Conservation (phyloP, 2,113 vertebrate species). For the Brachyhypopomus gauderio region DNA sequence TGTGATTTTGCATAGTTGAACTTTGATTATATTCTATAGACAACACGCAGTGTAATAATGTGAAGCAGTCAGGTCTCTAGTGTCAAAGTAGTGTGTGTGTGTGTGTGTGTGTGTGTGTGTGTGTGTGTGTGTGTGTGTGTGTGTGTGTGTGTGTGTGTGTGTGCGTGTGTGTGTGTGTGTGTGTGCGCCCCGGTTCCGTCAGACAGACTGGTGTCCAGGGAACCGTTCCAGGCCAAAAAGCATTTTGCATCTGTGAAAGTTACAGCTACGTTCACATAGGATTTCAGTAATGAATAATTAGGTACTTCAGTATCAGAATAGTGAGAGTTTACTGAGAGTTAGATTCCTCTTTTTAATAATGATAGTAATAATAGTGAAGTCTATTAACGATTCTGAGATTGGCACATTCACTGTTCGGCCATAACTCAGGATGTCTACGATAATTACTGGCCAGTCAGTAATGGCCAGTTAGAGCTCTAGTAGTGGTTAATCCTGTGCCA, state of each 20-base stretch:
- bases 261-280: neutral
- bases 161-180: no score
- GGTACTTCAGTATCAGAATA: neutral
- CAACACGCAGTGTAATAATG: neutral
- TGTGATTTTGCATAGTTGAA: constrained; percentile 14
- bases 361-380: no score
- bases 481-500: no score
- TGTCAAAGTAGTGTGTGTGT: constrained; percentile 1
- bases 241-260: neutral
- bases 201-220: no score
- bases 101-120: constrained; percentile 1
- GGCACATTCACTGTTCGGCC: neutral
- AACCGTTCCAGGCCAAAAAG: neutral
- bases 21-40: constrained; percentile 8
- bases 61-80: constrained; percentile 18
- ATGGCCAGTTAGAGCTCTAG: no score
- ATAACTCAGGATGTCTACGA: neutral
- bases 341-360: neutral
- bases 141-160: neutral
- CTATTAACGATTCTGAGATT: neutral
- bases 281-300: neutral
- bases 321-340: neutral
- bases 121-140: constrained; percentile 4
- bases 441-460: neutral
- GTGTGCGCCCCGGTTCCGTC: neutral